Base-by-base conservation (phyloP, 2,888 invertebrate genomes). In the Atethmia centrago region DNA sequence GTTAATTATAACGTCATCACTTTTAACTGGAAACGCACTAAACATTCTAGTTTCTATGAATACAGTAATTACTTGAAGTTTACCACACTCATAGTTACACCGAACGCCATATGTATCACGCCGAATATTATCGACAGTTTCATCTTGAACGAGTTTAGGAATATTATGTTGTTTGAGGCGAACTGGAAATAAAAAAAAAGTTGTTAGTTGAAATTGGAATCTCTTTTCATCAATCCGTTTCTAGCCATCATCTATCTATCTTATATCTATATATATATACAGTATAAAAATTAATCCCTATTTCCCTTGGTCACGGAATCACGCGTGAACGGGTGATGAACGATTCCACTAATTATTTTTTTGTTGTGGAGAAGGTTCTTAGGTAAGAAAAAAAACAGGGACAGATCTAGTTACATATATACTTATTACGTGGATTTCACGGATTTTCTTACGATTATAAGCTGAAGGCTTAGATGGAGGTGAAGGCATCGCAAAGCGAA, bases 111-210 rank as follows among this genome's bases (percentile, higher is more conserved):
- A 92, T 98, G 98, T 58, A 97, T 92, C 63, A 98, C 97, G 45
- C 98, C 98, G 79, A 98, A 96, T 90, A 98, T 97, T 62, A 98
- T 97, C 1, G 98, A 98, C 70, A 98, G 93, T 92, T 97, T 97
- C 98, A 98, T 98, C 94, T 98, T 98, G 95, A 97, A 97, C 0
- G 98, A 97, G 92, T 98, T 98, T 58, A 97, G 94, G 92, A 97
- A 98, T 85, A 97, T 97, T 82, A 98, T 97, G 93, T 97, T 97
- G 94, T 98, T 98, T 62, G 93, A 80, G 51, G 97, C 96, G 65
- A 96, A 93, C 97, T 97, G 95, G 68, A 96, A 83, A 74, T 56
- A 70, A 80, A 45, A 65, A 73, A 55, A 73, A 55, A 71, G 3
- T 28, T 9, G 21, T 59, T 55, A 70, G 12, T 8, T 28, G 8